Conservation (phyloP, 2,888 invertebrate genomes). For the Scaptomyza cyrtandrae region DNA sequence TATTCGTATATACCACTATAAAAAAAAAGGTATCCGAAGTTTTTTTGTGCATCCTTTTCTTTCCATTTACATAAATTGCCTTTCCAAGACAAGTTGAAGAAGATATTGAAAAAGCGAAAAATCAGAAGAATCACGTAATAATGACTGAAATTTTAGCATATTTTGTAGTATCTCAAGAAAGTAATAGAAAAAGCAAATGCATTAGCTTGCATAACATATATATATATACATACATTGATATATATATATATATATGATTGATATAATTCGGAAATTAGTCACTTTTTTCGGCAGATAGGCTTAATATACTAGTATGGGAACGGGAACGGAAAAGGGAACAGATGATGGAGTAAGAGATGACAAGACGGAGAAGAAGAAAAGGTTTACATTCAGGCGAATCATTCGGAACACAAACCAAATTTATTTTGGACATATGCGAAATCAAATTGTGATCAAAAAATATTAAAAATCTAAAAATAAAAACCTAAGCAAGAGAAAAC, state of each 20-base stretch:
- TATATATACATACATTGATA: slow-evolving; percentile 8
- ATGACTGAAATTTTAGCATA: slow-evolving; percentile 73
- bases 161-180: slow-evolving; percentile 52
- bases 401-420: slow-evolving; percentile 77
- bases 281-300: slow-evolving; percentile 43
- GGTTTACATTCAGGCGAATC: slow-evolving; percentile 66
- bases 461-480: slow-evolving; percentile 45
- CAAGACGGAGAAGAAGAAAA: slow-evolving; percentile 20
- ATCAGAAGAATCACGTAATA: slow-evolving; percentile 52
- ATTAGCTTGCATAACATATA: slow-evolving; percentile 49
- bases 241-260: slow-evolving; percentile 3
- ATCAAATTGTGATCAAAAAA: slow-evolving; percentile 83
- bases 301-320: slow-evolving; percentile 49
- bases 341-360: neutral
- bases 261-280: slow-evolving; percentile 39
- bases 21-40: no score
- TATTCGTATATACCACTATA: no score
- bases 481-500: slow-evolving; percentile 65
- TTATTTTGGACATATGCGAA: slow-evolving; percentile 74
- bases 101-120: slow-evolving; percentile 10
- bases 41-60: slow-evolving; percentile 7
- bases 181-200: slow-evolving; percentile 23
- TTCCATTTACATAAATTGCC: slow-evolving; percentile 21
- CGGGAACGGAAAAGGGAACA: slow-evolving; percentile 47
- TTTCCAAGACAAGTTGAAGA: slow-evolving; percentile 29